Conservation (phyloP, 2,888 invertebrate genomes). For the Andrena bicolor region DNA sequence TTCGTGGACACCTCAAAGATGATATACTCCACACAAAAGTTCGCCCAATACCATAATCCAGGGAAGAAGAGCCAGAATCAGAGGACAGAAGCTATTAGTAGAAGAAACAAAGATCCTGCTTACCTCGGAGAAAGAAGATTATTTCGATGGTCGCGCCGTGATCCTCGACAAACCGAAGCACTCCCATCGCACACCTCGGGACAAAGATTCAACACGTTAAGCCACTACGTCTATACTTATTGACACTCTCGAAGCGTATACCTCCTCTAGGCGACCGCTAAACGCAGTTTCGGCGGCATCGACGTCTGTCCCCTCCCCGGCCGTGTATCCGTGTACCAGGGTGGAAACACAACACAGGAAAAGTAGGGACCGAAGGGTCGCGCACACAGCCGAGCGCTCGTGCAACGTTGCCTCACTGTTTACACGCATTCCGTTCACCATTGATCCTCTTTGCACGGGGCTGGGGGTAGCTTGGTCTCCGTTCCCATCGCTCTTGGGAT, state of each 20-base stretch:
- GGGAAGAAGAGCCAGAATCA: no score
- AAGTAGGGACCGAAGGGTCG: neutral
- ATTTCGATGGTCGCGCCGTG: neutral
- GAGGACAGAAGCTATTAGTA: no score
- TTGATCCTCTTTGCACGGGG: slow-evolving; percentile 74
- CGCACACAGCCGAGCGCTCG: slow-evolving; percentile 13
- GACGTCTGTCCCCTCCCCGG: neutral
- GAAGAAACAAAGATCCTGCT: no score
- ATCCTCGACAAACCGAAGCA: slow-evolving; percentile 21
- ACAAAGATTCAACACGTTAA: slow-evolving; percentile 1
- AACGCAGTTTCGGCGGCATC: slow-evolving; percentile 35
- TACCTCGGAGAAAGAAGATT: slow-evolving; percentile 5
- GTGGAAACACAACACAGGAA: neutral
- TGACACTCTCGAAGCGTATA: slow-evolving; percentile 31
- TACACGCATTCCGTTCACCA: slow-evolving; percentile 72
- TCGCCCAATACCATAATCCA: no score
- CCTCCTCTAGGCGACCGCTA: slow-evolving; percentile 42
- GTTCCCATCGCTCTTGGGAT: slow-evolving; percentile 74
- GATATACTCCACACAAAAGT: no score
- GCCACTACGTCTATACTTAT: slow-evolving; percentile 20
- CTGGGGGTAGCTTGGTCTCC: slow-evolving; percentile 58
- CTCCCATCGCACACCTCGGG: neutral
- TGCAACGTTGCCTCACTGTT: slow-evolving; percentile 64
- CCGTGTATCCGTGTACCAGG: neutral
- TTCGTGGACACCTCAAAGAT: no score